phyloP scores from a whole-genome alignment of 1,140 invertebrate species.

The Halyomorpha halys region DNA sequence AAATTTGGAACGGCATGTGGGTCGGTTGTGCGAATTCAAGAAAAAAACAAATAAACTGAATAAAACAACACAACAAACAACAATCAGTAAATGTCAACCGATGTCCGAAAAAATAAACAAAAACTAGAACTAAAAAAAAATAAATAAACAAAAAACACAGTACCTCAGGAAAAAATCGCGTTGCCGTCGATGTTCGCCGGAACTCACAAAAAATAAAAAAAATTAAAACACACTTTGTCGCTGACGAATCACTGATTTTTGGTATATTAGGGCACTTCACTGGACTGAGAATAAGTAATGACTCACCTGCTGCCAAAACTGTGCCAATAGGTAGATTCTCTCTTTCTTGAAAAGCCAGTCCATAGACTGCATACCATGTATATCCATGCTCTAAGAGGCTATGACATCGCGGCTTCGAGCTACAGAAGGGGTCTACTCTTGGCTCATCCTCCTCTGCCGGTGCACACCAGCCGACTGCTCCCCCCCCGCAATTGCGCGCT shows the following conservation, averaged over 20 bases:
- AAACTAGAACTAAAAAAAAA: conserved; percentile 4
- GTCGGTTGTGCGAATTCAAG: neutral
- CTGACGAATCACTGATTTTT: conserved; percentile 3
- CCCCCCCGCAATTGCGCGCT: conserved; percentile 15
- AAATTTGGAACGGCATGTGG: neutral
- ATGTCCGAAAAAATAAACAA: neutral
- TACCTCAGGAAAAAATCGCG: conserved; percentile 10
- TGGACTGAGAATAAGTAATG: conserved; percentile 15
- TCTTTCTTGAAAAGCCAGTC: conserved; percentile 92
- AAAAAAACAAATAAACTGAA: neutral
- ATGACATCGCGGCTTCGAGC: neutral
- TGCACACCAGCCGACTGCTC: conserved; percentile 34
- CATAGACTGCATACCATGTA: conserved; percentile 81
- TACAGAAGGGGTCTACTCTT: neutral
- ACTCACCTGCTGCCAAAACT: conserved; percentile 89
- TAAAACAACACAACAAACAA: neutral
- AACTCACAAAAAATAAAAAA: neutral
- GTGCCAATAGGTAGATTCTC: conserved; percentile 78
- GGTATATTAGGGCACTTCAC: conserved; percentile 5
- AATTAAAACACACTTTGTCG: neutral
- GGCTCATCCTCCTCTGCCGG: conserved; percentile 36
- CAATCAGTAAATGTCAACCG: neutral
- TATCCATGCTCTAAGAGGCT: conserved; percentile 40
- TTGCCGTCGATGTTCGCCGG: conserved; percentile 1
- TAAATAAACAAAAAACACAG: conserved; percentile 14